phyloP scores from a whole-genome alignment of 2,113 vertebrate genomes.

The Edolisoma coerulescens region DNA sequence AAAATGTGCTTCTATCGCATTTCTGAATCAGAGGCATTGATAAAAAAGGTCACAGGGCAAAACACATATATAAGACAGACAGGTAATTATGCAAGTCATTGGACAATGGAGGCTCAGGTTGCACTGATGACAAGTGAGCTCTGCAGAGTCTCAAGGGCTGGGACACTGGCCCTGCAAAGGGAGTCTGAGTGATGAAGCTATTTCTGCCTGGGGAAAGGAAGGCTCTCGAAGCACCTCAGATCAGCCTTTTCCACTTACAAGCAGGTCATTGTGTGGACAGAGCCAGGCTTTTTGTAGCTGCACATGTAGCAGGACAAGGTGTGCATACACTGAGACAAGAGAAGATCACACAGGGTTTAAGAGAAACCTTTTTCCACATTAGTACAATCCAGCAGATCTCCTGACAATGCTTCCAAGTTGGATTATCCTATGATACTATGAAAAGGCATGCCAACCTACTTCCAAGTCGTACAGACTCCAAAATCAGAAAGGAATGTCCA shows the following conservation, averaged over 20 bases:
- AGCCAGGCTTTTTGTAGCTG: neutral
- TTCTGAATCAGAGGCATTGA: neutral
- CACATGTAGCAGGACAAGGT: neutral
- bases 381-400: neutral
- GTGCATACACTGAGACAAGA: neutral
- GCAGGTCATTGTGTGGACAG: neutral
- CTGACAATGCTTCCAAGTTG: neutral
- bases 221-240: neutral
- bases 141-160: neutral
- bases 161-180: neutral
- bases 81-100: neutral
- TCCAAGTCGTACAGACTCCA: neutral
- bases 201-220: neutral
- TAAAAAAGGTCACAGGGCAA: neutral
- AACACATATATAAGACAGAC: neutral
- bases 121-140: neutral
- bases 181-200: neutral
- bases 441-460: neutral
- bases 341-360: neutral
- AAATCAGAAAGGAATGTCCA: neutral
- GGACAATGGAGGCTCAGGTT: neutral
- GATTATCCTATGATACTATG: neutral
- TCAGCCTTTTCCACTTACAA: neutral
- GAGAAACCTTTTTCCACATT: fast-evolving
- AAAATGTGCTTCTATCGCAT: neutral